Conservation (phyloP, 2,888 invertebrate species). For the Noctua fimbriata region DNA sequence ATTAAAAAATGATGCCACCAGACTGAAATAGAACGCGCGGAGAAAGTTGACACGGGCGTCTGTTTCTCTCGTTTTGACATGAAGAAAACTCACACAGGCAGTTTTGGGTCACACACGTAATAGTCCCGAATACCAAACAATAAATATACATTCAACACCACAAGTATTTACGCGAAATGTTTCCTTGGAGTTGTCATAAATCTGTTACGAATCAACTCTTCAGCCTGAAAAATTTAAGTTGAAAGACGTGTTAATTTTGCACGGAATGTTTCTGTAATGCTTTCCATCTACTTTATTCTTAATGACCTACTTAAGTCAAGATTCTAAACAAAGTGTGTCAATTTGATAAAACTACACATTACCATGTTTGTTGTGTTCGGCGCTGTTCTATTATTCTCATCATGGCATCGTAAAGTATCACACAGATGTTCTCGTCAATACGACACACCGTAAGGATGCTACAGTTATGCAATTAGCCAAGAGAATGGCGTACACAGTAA, state of each 20-base stretch:
- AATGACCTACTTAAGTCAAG: constrained; percentile 57
- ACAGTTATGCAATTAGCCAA: constrained; percentile 81
- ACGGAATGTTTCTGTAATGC: constrained; percentile 50
- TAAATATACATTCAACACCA: constrained; percentile 70
- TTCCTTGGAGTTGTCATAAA: constrained; percentile 72
- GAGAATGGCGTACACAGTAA: constrained; percentile 74
- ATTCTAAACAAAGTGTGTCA: constrained; percentile 42
- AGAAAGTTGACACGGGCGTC: constrained; percentile 84
- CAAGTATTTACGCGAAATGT: constrained; percentile 72
- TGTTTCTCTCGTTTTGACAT: constrained; percentile 78
- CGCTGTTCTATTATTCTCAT: constrained; percentile 57
- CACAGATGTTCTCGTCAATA: constrained; percentile 63
- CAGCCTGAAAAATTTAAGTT: constrained; percentile 68
- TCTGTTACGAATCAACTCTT: constrained; percentile 67
- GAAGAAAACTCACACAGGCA: constrained; percentile 81
- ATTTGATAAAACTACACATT: constrained; percentile 36
- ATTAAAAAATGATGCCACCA: constrained; percentile 80
- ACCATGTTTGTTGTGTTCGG: constrained; percentile 27
- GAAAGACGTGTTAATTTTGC: constrained; percentile 70
- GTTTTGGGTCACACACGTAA: constrained; percentile 86
- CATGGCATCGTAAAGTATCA: constrained; percentile 63
- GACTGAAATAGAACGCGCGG: constrained; percentile 83
- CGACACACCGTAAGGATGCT: constrained; percentile 68
- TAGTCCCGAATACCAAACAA: constrained; percentile 81
- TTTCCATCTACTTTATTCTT: constrained; percentile 44